Evolutionary conservation across 2,113 vertebrate species (phyloP), one percentile per base, ranked within the genome.

Genomic region (Kryptolebias marmoratus): DNA sequence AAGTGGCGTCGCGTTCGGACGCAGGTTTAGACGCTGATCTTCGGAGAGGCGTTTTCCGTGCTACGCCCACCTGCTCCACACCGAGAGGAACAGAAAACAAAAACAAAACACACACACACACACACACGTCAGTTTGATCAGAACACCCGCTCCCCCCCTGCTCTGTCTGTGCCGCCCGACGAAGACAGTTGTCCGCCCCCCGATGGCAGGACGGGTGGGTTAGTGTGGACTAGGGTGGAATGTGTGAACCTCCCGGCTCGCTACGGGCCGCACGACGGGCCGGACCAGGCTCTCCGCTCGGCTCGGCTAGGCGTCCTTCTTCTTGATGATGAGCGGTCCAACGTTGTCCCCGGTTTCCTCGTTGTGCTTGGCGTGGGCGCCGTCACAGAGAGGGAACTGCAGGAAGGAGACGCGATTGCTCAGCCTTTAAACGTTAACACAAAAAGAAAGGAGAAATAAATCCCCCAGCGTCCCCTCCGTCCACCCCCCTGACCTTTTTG

Each of bases 361-460:
- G 49, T 95, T 95, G 88, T 95, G 94, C 80, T 93, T 93, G 85
- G 86, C 13, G 73, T 95, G 94, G 59, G 93, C 55, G 0, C 94
- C 94, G 22, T 95, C 94, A 8, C 94, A 95, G 71, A 66, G 93
- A 0, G 94, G 94, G 81, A 95, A 95, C 94, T 95, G 80, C 14
- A 75, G 68, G 44, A 16, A 63, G n/a, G 64, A 52, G 32, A 54
- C 4, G 60, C 1, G 42, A 1, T 36, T 36, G 7, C 36, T 4
- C 36, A 36, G 7, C 7, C 12, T 15, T 11, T 48, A 48, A 48
- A 15, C 47, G 36, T 36, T 48, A 8, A 7, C 9, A 28, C 11
- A 54, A 54, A 54, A 27, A 28, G 27, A 30, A 22, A 22, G 22
- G 22, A 22, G 22, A 22, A 22, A 22, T 22, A 22, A 22, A 22